Evolutionary conservation across 1,140 invertebrate species (phyloP).

Genomic region (Bombyx mori): ASM3026992v2 NC_085130.1:7757001-7757500

Average conservation of each 20-base stretch:
- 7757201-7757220: conserved; percentile 36
- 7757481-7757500: conserved; percentile 40
- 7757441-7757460: conserved; percentile 58
- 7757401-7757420: conserved; percentile 64
- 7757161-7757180: conserved; percentile 53
- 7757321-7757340: conserved; percentile 65
- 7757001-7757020: conserved; percentile 54
- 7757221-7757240: conserved; percentile 59
- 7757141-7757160: conserved; percentile 39
- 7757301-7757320: conserved; percentile 41
- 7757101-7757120: conserved; percentile 45
- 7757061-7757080: conserved; percentile 51
- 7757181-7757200: conserved; percentile 59
- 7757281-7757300: conserved; percentile 47
- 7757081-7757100: conserved; percentile 29
- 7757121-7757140: conserved; percentile 47
- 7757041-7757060: conserved; percentile 58
- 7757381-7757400: conserved; percentile 60
- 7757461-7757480: conserved; percentile 56
- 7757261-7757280: conserved; percentile 58
- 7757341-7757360: conserved; percentile 65
- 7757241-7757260: conserved; percentile 38
- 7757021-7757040: conserved; percentile 53
- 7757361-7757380: conserved; percentile 47
- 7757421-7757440: conserved; percentile 60